Base-by-base conservation (phyloP, 2,797 vertebrate genomes). In the Discoglossus pictus region DNA sequence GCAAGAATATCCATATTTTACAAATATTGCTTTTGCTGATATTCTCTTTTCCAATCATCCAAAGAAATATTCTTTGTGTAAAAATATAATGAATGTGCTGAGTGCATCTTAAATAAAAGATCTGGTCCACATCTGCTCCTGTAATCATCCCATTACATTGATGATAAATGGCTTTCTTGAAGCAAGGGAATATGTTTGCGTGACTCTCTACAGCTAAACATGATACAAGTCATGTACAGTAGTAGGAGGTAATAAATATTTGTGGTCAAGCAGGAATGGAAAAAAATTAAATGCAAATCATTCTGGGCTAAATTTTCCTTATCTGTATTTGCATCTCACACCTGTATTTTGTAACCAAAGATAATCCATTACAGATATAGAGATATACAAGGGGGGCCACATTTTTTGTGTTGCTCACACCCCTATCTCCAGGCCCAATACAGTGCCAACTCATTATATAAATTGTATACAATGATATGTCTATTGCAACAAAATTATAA, bases 141-240 rank as follows among this genome's bases (percentile, higher is more conserved):
- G 61, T 35, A 71, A 71, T 71, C 53, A 71, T 34, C 21, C n/a
- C 21, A 52, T 59, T 52, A 43, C 23, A 6, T 10, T 44, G 46
- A 64, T 71, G 61, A 71, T 71, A 39, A 64, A 64, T 52, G 44
- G 20, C 21, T 52, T 59, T 47, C 61, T 23, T 11, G 60, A 34
- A 42, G 53, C 68, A 52, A 31, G 67, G 61, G 68, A 71, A 65
- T 65, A 71, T 20, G 65, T 34, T 71, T 71, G 68, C 68, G 61
- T 71, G 68, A 71, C 68, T 71, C 17, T 9, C 36, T 71, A 59
- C 58, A 54, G 40, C 61, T 64, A 71, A 64, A 64, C 68, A 71
- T 50, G 60, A 21, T 27, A 64, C 36, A 44, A 42, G 44, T 20
- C 25, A 44, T 64, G 61, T 59, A 52, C 25, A 58, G 61, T 59